These are phyloP conservation scores for Papilio xuthus DNA, from an alignment of 1,140 invertebrate genomes.

Conservation along the genomic window DNA sequence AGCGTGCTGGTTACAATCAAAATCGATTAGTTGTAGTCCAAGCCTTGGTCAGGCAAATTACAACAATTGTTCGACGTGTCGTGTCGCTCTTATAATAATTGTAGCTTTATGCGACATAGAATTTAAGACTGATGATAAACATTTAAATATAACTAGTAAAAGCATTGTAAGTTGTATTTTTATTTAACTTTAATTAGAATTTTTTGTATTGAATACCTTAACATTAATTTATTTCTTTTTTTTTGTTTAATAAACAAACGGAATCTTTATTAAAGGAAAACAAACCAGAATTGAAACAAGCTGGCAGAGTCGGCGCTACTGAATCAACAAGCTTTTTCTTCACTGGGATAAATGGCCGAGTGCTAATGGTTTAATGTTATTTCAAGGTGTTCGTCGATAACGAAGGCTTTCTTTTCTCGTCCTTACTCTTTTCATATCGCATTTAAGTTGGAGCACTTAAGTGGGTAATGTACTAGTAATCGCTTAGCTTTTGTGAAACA, in stretches of 20 bases:
- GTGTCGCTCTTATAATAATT: constrained; percentile 26
- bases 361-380: constrained; percentile 63
- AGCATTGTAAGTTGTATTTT: neutral
- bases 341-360: constrained; percentile 50
- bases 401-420: constrained; percentile 42
- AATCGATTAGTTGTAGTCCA: constrained; percentile 68
- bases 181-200: neutral
- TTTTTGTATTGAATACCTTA: neutral
- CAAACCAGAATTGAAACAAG: constrained; percentile 23
- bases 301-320: constrained; percentile 43
- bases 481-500: constrained; percentile 24
- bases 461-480: constrained; percentile 31
- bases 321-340: constrained; percentile 59
- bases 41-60: constrained; percentile 55
- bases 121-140: constrained; percentile 26
- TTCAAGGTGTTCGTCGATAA: constrained; percentile 50
- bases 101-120: constrained; percentile 39
- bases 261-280: constrained; percentile 1
- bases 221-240: neutral
- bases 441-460: constrained; percentile 34
- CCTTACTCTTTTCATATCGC: constrained; percentile 32
- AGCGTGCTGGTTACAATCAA: constrained; percentile 56
- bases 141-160: neutral
- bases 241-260: constrained; percentile 6
- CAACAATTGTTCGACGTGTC: constrained; percentile 58